Conservation (phyloP, 2,797 vertebrate genomes). For the Setipinna tenuifilis region DNA sequence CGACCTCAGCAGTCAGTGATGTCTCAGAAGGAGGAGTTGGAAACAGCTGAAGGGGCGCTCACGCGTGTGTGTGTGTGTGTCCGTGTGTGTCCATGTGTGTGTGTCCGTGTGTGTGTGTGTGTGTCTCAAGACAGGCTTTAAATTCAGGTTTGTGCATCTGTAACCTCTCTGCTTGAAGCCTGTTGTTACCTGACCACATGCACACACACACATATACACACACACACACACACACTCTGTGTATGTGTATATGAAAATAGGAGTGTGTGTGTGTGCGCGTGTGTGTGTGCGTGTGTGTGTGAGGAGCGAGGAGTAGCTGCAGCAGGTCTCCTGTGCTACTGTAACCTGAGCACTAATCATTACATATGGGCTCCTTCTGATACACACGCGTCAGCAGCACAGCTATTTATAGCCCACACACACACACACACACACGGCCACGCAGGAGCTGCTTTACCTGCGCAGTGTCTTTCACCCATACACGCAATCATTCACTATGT, state of each 20-base stretch:
- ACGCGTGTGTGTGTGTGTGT: conserved; percentile 6
- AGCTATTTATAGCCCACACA: conserved; percentile 52
- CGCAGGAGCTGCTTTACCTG: conserved; percentile 39
- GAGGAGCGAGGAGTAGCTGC: conserved; percentile 21
- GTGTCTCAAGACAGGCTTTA: neutral
- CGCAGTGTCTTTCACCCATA: conserved; percentile 20
- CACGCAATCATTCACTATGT: neutral
- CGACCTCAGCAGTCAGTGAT: neutral
- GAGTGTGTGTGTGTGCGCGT: conserved; percentile 27
- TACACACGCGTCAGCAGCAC: conserved; percentile 51
- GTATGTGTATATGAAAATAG: too few relatives aligned
- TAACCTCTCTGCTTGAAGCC: neutral
- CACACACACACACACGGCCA: conserved; percentile 25
- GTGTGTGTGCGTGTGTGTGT: conserved; percentile 30
- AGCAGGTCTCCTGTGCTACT: neutral
- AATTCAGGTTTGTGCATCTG: conserved; percentile 1
- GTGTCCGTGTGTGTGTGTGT: neutral
- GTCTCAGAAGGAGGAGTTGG: neutral
- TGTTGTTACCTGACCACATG: neutral
- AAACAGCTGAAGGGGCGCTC: neutral
- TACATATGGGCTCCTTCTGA: conserved; percentile 50
- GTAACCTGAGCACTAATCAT: conserved; percentile 52
- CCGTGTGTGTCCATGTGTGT: neutral
- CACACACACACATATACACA: neutral
- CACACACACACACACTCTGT: neutral